phyloP scores from a whole-genome alignment of 2,113 vertebrate genomes.

The Ancistrus triradiatus region DNA sequence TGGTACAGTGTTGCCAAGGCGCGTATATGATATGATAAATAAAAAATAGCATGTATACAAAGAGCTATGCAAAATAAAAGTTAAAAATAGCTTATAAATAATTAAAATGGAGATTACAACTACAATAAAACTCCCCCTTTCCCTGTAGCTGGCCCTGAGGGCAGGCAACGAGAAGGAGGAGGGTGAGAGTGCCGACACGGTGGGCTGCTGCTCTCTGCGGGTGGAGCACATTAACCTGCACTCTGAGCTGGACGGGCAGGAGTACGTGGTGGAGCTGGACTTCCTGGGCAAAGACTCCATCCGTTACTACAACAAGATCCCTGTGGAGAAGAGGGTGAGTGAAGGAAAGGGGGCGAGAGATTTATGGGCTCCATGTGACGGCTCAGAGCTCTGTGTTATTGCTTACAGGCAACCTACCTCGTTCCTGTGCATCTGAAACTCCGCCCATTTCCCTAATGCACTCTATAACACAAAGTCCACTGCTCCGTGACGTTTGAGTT shows the following conservation, averaged over 20 bases:
- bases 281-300: constrained; percentile 97
- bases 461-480: no score
- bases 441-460: no score
- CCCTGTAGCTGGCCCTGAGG: constrained; percentile 88
- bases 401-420: no score
- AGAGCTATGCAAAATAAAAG: no score
- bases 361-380: constrained; percentile 50
- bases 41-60: no score
- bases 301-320: constrained; percentile 97
- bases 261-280: constrained; percentile 94
- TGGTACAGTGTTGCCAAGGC: no score
- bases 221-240: constrained; percentile 93
- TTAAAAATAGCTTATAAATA: no score
- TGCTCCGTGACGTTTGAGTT: no score
- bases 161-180: constrained; percentile 97
- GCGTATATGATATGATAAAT: no score
- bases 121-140: no score
- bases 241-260: constrained; percentile 86
- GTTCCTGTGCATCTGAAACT: no score
- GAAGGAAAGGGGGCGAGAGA: neutral
- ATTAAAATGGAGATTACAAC: no score
- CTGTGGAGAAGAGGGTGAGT: constrained; percentile 93
- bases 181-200: constrained; percentile 93
- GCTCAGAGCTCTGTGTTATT: constrained; percentile 41
- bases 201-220: constrained; percentile 91